Evolutionary conservation across 2,113 vertebrate genomes (phyloP), one percentile per base, ranked within the genome.

Genomic region (Ia io): DNA sequence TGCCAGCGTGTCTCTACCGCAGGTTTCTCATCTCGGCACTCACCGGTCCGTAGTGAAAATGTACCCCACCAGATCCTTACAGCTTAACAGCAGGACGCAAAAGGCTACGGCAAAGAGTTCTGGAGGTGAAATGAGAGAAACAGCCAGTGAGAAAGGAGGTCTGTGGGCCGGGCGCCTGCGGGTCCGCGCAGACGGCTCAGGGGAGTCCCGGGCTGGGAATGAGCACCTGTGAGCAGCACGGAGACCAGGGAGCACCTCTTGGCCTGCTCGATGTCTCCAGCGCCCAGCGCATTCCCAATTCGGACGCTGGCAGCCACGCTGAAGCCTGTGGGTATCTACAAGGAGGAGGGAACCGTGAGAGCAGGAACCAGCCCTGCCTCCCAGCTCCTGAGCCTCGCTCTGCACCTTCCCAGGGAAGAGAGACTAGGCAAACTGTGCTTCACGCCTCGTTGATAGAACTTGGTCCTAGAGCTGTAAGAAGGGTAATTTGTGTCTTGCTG

Each of bases 231-330:
- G 56, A 99, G 97, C 77, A 98, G 88, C 73, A 99, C 94, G 0
- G 99, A 98, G 35, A 99, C 97, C 56, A 98, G 96, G n/a, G 98
- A 98, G 25, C 98, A 99, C 25, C 97, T 98, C 92, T 98, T 98
- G 40, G 99, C 99, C 89, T 99, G 98, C 28, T 97, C 84, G 0
- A 97, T 98, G 89, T 99, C 97, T 44, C 99, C 99, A 0, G 99
- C 99, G 12, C 99, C 99, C n/a, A 99, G 95, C 0, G 99, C 99
- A 0, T 99, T 99, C 70, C 99, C 99, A 61, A 99, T 99, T 25
- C 99, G 98, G 94, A 99, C 98, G 2, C 98, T 99, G 0, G 95
- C 98, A 2, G 99, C 99, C 93, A 98, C 99, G 0, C 99, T 98
- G 97, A 99, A 94, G 49, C 99, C 99, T 11, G 98, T 77, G 16